These are phyloP conservation scores for Lytechinus variegatus DNA, from an alignment of 35 echinoderm and acorn worm genomes.

Conservation along the genomic window DNA sequence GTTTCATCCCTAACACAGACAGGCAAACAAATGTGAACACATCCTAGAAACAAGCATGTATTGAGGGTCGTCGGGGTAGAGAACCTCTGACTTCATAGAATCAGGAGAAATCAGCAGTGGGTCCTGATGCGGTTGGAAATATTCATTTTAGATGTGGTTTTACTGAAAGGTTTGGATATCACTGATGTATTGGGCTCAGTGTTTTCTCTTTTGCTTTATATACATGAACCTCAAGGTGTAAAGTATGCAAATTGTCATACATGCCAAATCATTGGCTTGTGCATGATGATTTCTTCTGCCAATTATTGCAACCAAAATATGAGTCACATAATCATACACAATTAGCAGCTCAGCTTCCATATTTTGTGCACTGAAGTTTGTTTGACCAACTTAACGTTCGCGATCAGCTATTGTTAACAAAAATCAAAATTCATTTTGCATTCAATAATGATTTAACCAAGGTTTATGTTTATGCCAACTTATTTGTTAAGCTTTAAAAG, in stretches of 20 bases:
- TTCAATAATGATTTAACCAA: too few species aligned
- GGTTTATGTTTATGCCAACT: too few species aligned
- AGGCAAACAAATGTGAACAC: neutral
- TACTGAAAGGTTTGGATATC: neutral
- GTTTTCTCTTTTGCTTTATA: neutral
- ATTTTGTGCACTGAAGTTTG: too few species aligned
- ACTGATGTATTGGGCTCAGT: neutral
- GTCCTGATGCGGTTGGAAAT: neutral
- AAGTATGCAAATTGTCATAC: neutral
- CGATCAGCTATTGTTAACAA: too few species aligned
- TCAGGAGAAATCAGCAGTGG: neutral
- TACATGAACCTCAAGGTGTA: neutral
- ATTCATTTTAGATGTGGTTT: neutral
- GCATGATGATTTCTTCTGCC: neutral
- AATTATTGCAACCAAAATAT: neutral
- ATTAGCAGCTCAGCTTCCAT: neutral
- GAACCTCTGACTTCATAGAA: constrained; percentile 10
- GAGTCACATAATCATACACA: neutral
- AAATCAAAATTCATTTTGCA: too few species aligned
- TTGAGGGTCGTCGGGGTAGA: neutral
- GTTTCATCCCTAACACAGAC: too few species aligned
- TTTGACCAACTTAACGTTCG: too few species aligned
- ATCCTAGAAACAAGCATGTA: neutral
- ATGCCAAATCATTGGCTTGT: neutral
- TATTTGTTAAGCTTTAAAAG: too few species aligned